Base-by-base conservation (phyloP, 2,888 invertebrate genomes). In the Lepidocyrtinus sp. region DNA sequence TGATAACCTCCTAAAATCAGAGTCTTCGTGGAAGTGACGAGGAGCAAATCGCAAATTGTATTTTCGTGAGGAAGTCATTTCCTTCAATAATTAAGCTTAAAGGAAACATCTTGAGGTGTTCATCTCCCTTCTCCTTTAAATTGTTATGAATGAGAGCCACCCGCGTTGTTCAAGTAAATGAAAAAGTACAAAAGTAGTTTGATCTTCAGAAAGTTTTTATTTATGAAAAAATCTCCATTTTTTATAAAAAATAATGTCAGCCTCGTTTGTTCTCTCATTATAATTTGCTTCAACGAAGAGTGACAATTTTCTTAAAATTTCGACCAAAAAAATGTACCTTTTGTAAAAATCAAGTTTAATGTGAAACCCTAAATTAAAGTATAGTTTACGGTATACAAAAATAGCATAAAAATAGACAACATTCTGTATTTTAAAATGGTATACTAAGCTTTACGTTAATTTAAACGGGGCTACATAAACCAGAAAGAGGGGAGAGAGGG, bases 371-470 rank as follows among this genome's bases (percentile, higher is more conserved):
- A 50, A 50, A 50, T 7, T n/a, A 50, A 64, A 45, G 46, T 59
- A 24, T 69, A 22, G 22, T 24, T 62, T 26, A 63, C 2, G 61
- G 71, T 72, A 71, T 59, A 71, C 45, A 67, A 77, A 50, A 77
- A 70, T 76, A 67, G 17, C 26, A 71, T 72, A 79, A 79, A 79
- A 79, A 79, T 73, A 79, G 78, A 61, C 73, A 79, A 79, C 78
- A 79, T 79, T n/a, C n/a, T n/a, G 27, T 45, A 67, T 36, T 9
- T 27, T 64, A 64, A 65, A 74, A 65, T 74, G 79, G 79, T 79
- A 79, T 79, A 79, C 79, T n/a, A n/a, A n/a, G n/a, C n/a, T n/a
- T n/a, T n/a, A n/a, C n/a, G n/a, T 50, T 7, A 50, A 7, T 50
- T 50, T 7, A 50, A 50, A 50, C 50, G 50, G 50, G 50, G 17